These are phyloP conservation scores for Epinephelus lanceolatus DNA, from an alignment of 2,113 vertebrate species.

Conservation along the genomic window DNA sequence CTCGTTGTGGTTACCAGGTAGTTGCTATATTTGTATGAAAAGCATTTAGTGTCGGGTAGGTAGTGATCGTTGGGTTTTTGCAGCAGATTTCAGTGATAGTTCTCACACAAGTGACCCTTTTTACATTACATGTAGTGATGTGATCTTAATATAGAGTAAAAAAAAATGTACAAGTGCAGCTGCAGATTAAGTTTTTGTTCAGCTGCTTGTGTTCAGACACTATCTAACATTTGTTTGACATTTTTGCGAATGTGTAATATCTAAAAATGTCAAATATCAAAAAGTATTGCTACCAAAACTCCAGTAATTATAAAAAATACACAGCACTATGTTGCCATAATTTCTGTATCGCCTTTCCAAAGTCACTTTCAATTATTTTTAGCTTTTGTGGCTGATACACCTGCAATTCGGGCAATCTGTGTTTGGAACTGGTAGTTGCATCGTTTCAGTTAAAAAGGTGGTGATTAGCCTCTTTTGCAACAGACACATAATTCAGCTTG, in stretches of 20 bases:
- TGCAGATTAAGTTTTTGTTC: neutral
- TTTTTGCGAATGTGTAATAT: neutral
- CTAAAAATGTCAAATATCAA: too few relatives aligned
- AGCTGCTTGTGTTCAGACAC: neutral
- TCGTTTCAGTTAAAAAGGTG: slow-evolving; percentile 20
- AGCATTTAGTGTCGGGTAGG: slow-evolving; percentile 19
- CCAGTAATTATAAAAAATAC: neutral
- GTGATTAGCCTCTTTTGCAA: slow-evolving; percentile 21
- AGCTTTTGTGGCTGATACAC: neutral
- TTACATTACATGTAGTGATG: neutral
- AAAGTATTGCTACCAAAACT: too few relatives aligned
- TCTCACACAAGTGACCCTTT: too few relatives aligned
- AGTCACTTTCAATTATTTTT: neutral
- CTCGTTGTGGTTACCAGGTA: slow-evolving; percentile 15
- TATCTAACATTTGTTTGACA: neutral
- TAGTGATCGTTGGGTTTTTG: neutral
- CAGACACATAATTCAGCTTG: slow-evolving; percentile 7
- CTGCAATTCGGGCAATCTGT: neutral
- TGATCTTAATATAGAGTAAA: neutral
- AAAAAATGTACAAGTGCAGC: neutral
- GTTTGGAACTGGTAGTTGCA: neutral
- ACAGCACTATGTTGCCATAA: neutral
- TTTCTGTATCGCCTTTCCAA: neutral
- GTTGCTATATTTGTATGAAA: slow-evolving; percentile 32
- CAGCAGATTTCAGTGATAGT: neutral